Evolutionary conservation across 2,888 invertebrate species (phyloP).

Genomic region (Sycophila texana): DNA sequence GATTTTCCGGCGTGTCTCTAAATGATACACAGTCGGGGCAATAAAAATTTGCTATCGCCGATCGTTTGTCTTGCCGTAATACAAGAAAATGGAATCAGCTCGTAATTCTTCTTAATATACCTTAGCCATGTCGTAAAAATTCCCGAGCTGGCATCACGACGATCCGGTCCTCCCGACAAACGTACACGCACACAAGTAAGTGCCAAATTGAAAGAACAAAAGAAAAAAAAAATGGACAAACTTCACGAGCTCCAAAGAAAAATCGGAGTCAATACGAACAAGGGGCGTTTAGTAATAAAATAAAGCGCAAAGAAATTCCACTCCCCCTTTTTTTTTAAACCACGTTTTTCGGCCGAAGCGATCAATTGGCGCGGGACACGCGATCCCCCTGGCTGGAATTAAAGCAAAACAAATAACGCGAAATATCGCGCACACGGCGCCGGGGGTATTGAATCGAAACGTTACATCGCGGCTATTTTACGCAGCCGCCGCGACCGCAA

Average conservation of each 20-base stretch:
- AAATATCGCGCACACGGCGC: constrained; percentile 34
- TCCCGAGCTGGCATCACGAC: background rate
- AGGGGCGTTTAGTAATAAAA: background rate
- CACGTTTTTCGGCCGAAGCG: background rate
- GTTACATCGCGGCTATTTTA: constrained; percentile 43
- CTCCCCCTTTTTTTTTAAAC: background rate
- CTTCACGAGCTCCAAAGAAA: background rate
- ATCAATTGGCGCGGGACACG: constrained; percentile 13
- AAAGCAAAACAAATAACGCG: constrained; percentile 52
- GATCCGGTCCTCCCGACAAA: constrained; percentile 1
- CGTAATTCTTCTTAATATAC: constrained; percentile 43
- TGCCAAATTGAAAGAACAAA: background rate
- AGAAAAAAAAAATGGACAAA: background rate
- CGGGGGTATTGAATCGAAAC: constrained; percentile 43
- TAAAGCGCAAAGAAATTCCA: background rate
- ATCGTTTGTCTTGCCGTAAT: constrained; percentile 36
- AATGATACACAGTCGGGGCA: constrained; percentile 22
- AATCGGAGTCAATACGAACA: background rate
- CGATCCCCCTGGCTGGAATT: constrained; percentile 18
- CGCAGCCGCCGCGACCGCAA: constrained; percentile 20
- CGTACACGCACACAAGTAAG: constrained; percentile 1
- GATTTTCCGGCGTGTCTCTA: background rate
- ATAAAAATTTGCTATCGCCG: constrained; percentile 51
- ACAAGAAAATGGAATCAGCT: constrained; percentile 44
- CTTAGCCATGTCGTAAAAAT: constrained; percentile 41